These are phyloP conservation scores for Cyphomyrus discorhynchus DNA, from an alignment of 2,113 vertebrate genomes.

Conservation along the genomic window DNA sequence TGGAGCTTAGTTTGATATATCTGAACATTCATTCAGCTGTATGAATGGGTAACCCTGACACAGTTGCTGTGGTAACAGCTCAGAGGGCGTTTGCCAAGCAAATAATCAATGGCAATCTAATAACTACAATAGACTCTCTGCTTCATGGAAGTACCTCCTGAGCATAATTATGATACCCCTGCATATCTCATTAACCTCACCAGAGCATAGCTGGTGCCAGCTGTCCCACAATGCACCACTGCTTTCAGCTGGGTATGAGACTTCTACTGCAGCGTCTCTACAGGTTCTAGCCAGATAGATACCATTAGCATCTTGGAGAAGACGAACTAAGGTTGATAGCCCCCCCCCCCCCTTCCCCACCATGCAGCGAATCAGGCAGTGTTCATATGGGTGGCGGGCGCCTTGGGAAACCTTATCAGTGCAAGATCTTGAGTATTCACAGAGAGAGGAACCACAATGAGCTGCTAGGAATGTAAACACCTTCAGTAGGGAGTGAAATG, in stretches of 20 bases:
- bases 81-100: not conserved
- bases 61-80: not conserved
- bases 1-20: not conserved
- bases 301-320: not conserved
- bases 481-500: not conserved
- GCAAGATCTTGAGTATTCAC: not conserved
- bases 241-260: not conserved
- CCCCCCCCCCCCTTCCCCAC: not conserved
- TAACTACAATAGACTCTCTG: not conserved
- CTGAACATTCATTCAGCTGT: not conserved
- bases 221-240: slow-evolving; percentile 1
- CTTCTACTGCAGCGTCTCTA: not conserved
- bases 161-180: not conserved
- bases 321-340: not conserved
- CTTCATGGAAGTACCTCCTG: not conserved
- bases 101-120: not conserved
- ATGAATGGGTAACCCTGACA: not conserved
- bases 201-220: not conserved
- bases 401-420: not conserved
- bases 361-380: not conserved
- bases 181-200: not conserved
- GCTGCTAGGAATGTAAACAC: not conserved
- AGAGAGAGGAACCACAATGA: not conserved
- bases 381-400: not conserved
- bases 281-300: not conserved